These are phyloP conservation scores for Amphipoea oculea DNA, from an alignment of 2,888 invertebrate species.

Conservation along the genomic window DNA sequence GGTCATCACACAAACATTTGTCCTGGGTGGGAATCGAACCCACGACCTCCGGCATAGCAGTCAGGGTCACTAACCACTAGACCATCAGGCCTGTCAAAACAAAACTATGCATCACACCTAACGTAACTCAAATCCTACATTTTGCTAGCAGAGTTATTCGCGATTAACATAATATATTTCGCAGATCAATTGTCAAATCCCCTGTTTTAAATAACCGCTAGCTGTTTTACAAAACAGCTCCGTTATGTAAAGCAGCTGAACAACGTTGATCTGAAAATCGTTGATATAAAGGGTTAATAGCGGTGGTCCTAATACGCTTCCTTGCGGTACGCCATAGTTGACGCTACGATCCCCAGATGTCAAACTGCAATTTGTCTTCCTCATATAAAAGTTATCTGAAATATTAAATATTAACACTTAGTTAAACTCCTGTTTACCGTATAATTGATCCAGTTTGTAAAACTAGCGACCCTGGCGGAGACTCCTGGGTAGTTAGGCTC, in stretches of 20 bases:
- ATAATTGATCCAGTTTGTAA: slow-evolving; percentile 80
- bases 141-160: background rate
- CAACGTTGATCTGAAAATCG: no score
- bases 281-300: no score
- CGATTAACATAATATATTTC: background rate
- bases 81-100: no score
- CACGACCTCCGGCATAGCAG: no score
- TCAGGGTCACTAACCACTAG: no score
- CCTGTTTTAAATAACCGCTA: background rate
- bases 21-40: no score
- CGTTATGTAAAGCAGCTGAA: background rate
- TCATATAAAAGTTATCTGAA: background rate
- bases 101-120: background rate
- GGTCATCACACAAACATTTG: no score
- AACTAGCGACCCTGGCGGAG: slow-evolving; percentile 84
- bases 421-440: slow-evolving; percentile 70
- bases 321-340: no score
- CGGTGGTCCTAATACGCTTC: no score
- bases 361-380: background rate
- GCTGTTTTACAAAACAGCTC: background rate
- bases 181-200: background rate
- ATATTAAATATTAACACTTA: background rate
- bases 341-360: background rate
- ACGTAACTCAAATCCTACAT: background rate
- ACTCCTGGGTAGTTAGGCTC: slow-evolving; percentile 88